Evolutionary conservation across 1,140 invertebrate genomes (phyloP).

Genomic region (Euborellia annulipes): DNA sequence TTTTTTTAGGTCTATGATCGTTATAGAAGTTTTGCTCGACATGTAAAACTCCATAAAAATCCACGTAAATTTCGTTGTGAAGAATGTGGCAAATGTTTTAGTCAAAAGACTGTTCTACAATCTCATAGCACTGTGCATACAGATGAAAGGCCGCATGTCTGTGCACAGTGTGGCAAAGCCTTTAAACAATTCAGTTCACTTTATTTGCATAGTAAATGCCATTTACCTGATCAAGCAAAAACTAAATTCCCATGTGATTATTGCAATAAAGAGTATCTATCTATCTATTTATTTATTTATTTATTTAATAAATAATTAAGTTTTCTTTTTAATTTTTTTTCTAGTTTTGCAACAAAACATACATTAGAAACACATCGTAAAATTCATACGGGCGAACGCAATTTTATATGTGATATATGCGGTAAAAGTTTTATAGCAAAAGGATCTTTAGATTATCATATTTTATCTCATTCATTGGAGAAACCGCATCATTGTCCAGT

Average conservation of each 20-base stretch:
- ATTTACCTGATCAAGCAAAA: constrained; percentile 19
- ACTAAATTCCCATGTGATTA: constrained; percentile 12
- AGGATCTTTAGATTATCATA: constrained; percentile 13
- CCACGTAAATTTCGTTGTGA: constrained; percentile 32
- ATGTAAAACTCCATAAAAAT: constrained; percentile 35
- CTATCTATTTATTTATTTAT: too few relatives aligned
- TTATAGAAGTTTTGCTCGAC: constrained; percentile 36
- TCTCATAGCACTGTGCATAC: constrained; percentile 19
- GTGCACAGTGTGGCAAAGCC: constrained; percentile 21
- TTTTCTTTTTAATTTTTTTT: constrained; percentile 6
- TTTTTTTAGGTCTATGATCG: constrained; percentile 40
- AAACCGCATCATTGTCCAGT: constrained; percentile 10
- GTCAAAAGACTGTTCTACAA: constrained; percentile 18
- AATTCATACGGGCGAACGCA: constrained; percentile 21
- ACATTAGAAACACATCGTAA: constrained; percentile 17
- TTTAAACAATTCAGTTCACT: constrained; percentile 21
- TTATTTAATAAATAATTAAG: background rate
- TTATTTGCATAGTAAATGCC: constrained; percentile 18
- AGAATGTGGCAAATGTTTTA: constrained; percentile 21
- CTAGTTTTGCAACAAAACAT: constrained; percentile 15
- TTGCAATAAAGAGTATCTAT: constrained; percentile 11
- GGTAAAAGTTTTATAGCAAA: constrained; percentile 22
- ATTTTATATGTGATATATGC: constrained; percentile 24
- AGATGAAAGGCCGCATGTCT: constrained; percentile 20
- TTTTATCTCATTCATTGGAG: constrained; percentile 7